Evolutionary conservation across 2,888 invertebrate species (phyloP).

Genomic region (Drosophila nr. perissopoda): DNA sequence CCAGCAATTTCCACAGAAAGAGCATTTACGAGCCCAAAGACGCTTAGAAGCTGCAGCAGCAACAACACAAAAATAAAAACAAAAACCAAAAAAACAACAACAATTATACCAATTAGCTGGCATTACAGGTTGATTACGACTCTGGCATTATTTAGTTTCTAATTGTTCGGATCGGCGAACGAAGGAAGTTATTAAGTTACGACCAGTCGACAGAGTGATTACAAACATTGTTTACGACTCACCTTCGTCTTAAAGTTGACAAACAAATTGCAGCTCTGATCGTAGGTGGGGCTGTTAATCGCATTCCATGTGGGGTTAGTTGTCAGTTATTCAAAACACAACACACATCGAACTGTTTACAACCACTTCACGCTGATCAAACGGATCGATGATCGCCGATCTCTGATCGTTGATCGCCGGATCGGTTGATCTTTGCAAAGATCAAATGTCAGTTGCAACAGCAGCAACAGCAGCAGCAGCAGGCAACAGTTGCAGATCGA

Average conservation of each 20-base stretch:
- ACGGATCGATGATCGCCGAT: conserved; percentile 8
- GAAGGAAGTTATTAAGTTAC: conserved; percentile 68
- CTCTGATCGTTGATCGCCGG: conserved; percentile 25
- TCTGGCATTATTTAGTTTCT: conserved; percentile 28
- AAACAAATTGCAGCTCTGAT: conserved; percentile 54
- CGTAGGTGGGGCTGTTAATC: conserved; percentile 52
- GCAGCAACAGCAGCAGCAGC: conserved; percentile 3
- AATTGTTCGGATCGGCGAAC: conserved; percentile 31
- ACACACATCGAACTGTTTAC: conserved; percentile 37
- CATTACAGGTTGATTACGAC: conserved; percentile 79
- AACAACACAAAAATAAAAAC: conserved; percentile 51
- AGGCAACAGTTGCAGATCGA: conserved; percentile 4
- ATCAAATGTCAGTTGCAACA: conserved; percentile 67
- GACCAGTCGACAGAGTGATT: conserved; percentile 15
- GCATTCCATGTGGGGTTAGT: conserved; percentile 67
- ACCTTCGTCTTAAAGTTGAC: conserved; percentile 64
- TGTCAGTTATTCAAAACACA: background rate
- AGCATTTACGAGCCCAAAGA: conserved; percentile 59
- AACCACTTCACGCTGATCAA: conserved; percentile 30
- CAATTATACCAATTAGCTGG: conserved; percentile 79
- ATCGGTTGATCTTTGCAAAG: conserved; percentile 63
- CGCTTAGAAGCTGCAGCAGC: conserved; percentile 36
- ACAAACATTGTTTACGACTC: conserved; percentile 45
- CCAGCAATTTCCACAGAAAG: conserved; percentile 72
- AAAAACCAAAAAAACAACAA: conserved; percentile 24